Conservation (phyloP, 2,797 vertebrate genomes). For the Schizopygopsis malacanthus region DNA sequence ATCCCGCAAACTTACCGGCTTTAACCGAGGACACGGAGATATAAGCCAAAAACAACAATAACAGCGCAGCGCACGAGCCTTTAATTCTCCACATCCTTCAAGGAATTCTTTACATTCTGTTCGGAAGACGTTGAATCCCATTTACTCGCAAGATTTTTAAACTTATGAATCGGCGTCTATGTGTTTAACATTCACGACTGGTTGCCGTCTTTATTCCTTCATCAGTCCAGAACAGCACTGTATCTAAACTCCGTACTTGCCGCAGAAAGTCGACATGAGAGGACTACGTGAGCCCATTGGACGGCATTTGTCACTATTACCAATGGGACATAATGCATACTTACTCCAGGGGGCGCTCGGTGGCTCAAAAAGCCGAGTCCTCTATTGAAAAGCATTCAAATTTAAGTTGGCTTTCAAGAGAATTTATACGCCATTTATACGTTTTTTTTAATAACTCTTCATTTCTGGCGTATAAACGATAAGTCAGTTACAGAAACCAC, state of each 20-base stretch:
- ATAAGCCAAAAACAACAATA: slow-evolving; percentile 74
- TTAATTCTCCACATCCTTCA: slow-evolving; percentile 75
- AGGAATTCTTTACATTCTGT: slow-evolving; percentile 77
- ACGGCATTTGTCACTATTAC: neutral
- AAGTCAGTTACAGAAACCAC: neutral
- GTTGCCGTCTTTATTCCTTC: slow-evolving; percentile 42
- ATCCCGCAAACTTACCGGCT: slow-evolving; percentile 77
- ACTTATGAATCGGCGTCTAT: slow-evolving; percentile 54
- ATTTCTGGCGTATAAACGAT: neutral
- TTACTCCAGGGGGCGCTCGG: slow-evolving; percentile 24
- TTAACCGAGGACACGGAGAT: slow-evolving; percentile 73
- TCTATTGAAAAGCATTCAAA: neutral
- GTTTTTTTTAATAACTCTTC: neutral
- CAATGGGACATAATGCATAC: neutral
- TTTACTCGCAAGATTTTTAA: slow-evolving; percentile 63
- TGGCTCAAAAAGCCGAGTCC: neutral
- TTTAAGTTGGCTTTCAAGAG: neutral
- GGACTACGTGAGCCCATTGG: slow-evolving; percentile 39
- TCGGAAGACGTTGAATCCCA: slow-evolving; percentile 74
- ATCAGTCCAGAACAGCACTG: slow-evolving; percentile 56
- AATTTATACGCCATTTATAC: neutral
- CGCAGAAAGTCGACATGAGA: slow-evolving; percentile 61
- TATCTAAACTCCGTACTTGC: slow-evolving; percentile 61
- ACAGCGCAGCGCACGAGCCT: slow-evolving; percentile 69
- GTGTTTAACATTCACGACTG: slow-evolving; percentile 56